Percentiles rank a stretch among this genome's conserved stretches.
Conservation (phyloP, 1,140 invertebrate genomes). For the Papilio polytes region DNA sequence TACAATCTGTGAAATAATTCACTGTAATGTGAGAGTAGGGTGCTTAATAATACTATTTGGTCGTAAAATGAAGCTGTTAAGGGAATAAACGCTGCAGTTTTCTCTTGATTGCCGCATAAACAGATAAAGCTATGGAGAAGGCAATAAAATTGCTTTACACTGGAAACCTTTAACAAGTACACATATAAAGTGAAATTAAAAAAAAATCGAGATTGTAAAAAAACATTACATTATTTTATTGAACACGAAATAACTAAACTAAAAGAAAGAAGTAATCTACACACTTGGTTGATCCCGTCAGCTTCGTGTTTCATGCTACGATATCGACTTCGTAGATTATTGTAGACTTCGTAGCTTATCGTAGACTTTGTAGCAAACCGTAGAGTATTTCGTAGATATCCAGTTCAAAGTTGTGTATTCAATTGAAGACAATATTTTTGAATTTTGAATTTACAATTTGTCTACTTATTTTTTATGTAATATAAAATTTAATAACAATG, state of each 20-base stretch:
- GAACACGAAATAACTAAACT: neutral
- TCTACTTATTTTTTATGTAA: too few species aligned
- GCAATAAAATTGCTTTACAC: neutral
- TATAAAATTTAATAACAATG: too few species aligned
- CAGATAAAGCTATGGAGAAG: neutral
- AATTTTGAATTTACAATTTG: too few species aligned
- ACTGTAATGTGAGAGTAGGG: neutral
- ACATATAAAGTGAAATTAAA: neutral
- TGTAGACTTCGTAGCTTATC: neutral
- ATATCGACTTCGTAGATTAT: neutral
- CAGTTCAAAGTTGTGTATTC: neutral
- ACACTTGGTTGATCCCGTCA: neutral
- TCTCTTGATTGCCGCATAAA: slow-evolving; percentile 3
- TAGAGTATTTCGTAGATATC: neutral
- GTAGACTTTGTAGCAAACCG: neutral
- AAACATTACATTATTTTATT: too few species aligned
- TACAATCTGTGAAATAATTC: neutral
- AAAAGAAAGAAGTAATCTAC: neutral
- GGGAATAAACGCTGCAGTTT: slow-evolving; percentile 13
- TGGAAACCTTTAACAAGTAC: neutral
- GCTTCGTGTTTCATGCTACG: neutral
- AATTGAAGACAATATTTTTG: neutral
- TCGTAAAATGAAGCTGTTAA: slow-evolving; percentile 26
- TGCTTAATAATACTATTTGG: neutral
- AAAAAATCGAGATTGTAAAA: neutral